Percentiles rank a stretch among this genome's conserved stretches.
Conservation (phyloP, 1,140 invertebrate genomes). For the Tetragonula clypearis region DNA sequence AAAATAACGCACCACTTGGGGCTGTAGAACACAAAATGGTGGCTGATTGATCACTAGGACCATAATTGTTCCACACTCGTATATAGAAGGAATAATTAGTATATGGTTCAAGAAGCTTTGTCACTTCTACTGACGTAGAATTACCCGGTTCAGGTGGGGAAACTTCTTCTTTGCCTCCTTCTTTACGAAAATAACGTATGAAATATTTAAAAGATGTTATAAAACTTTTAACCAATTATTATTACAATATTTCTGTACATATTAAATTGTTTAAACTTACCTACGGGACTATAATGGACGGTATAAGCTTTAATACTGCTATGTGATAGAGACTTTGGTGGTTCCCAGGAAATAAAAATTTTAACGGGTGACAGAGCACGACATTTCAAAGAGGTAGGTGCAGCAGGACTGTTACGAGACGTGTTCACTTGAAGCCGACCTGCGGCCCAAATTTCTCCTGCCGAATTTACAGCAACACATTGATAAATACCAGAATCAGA, state of each 20-base stretch:
- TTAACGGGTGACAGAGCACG: slow-evolving; percentile 81
- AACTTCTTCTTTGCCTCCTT: slow-evolving; percentile 83
- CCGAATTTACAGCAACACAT: slow-evolving; percentile 87
- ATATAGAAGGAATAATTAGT: slow-evolving; percentile 88
- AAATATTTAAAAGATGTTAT: neutral
- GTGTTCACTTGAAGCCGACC: slow-evolving; percentile 83
- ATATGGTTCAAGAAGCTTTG: slow-evolving; percentile 83
- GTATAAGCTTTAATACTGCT: slow-evolving; percentile 84
- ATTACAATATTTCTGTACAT: slow-evolving; percentile 1
- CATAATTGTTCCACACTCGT: slow-evolving; percentile 84
- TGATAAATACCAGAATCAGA: slow-evolving; percentile 89
- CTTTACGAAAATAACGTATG: slow-evolving; percentile 63
- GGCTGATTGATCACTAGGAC: slow-evolving; percentile 85
- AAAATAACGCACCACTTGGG: slow-evolving; percentile 82
- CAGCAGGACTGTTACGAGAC: slow-evolving; percentile 82
- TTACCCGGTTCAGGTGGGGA: slow-evolving; percentile 80
- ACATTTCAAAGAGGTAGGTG: slow-evolving; percentile 84
- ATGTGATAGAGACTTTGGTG: slow-evolving; percentile 77
- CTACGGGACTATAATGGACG: slow-evolving; percentile 84
- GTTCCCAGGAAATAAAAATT: slow-evolving; percentile 84
- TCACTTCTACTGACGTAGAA: slow-evolving; percentile 81
- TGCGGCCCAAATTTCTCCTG: slow-evolving; percentile 85
- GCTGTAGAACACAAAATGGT: slow-evolving; percentile 84
- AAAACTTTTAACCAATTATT: neutral
- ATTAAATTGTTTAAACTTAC: slow-evolving; percentile 72